A percentile compares a stretch with the other conserved stretches of the same genome.
These are phyloP conservation scores for Sigmodon hispidus DNA, from an alignment of 2,113 vertebrate genomes.

Conservation along the genomic window DNA sequence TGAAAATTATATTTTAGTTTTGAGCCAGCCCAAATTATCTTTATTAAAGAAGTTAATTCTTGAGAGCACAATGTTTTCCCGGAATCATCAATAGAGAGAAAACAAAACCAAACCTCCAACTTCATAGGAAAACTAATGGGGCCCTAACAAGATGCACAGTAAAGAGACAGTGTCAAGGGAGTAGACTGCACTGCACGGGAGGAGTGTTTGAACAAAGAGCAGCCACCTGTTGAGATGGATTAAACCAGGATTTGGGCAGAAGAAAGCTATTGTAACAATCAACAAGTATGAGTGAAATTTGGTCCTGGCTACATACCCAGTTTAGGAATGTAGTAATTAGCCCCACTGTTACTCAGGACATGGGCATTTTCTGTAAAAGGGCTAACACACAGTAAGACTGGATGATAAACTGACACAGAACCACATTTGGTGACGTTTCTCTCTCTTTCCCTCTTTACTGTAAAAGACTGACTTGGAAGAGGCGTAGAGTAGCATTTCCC, in stretches of 20 bases:
- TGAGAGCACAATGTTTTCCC: background rate
- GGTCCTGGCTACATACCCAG: conserved; percentile 68
- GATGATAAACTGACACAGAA: background rate
- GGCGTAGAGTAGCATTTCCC: conserved; percentile 16
- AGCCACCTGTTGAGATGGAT: conserved; percentile 55
- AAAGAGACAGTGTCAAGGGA: conserved; percentile 13
- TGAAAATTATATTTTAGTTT: conserved; percentile 14
- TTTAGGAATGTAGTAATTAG: conserved; percentile 75
- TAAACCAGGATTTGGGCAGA: conserved; percentile 55
- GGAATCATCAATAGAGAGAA: background rate
- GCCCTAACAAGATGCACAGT: background rate
- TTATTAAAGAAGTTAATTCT: conserved; percentile 55
- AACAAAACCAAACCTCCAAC: background rate
- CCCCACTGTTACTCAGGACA: conserved; percentile 40
- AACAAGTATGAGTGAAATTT: conserved; percentile 67
- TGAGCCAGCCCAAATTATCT: background rate
- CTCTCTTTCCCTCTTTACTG: conserved; percentile 6
- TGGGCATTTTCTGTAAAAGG: conserved; percentile 57
- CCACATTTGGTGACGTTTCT: background rate
- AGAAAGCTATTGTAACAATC: background rate
- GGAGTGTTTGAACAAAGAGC: background rate
- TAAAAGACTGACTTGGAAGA: conserved; percentile 6
- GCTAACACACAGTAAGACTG: conserved; percentile 46
- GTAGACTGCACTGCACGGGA: background rate
- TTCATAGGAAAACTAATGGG: conserved; percentile 20